Percentiles rank a stretch among this genome's conserved stretches.
phyloP scores from a whole-genome alignment of 2,113 vertebrate species.

The Microtus ochrogaster region DNA sequence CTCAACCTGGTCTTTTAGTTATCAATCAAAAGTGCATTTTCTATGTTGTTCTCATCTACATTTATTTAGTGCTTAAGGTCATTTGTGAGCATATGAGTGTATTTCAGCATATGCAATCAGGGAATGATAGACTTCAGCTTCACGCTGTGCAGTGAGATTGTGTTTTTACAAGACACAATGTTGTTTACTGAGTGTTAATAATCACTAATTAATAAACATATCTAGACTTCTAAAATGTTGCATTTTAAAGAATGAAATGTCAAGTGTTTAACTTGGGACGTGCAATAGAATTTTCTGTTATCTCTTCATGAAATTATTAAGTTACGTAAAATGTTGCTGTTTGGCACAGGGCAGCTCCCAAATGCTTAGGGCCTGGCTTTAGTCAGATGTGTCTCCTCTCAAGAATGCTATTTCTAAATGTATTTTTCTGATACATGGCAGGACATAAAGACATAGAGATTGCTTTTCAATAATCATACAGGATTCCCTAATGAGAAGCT shows the following conservation, averaged over 20 bases:
- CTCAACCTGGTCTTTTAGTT: conserved; percentile 88
- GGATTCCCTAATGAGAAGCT: background rate
- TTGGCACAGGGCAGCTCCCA: conserved; percentile 31
- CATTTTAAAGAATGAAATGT: conserved; percentile 86
- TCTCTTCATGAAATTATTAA: conserved; percentile 82
- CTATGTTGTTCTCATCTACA: conserved; percentile 88
- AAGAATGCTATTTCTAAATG: conserved; percentile 28
- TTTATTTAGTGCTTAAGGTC: conserved; percentile 94
- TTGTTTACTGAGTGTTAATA: conserved; percentile 99
- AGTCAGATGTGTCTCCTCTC: conserved; percentile 55
- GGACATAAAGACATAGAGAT: background rate
- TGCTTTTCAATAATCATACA: background rate
- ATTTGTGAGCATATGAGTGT: conserved; percentile 94
- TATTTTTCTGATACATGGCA: background rate
- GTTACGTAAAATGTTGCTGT: conserved; percentile 60
- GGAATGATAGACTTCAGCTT: conserved; percentile 92
- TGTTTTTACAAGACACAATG: conserved; percentile 97
- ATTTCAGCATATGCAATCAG: conserved; percentile 92
- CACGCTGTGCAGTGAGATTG: conserved; percentile 96
- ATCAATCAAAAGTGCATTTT: conserved; percentile 91
- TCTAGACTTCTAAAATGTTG: conserved; percentile 89
- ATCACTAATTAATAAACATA: conserved; percentile 99
- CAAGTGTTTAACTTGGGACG: conserved; percentile 87
- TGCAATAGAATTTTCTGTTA: conserved; percentile 75
- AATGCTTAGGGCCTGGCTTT: conserved; percentile 48